Evolutionary conservation across 2,113 vertebrate genomes (phyloP).

Genomic region (Pelvicachromis taeniatus): DNA sequence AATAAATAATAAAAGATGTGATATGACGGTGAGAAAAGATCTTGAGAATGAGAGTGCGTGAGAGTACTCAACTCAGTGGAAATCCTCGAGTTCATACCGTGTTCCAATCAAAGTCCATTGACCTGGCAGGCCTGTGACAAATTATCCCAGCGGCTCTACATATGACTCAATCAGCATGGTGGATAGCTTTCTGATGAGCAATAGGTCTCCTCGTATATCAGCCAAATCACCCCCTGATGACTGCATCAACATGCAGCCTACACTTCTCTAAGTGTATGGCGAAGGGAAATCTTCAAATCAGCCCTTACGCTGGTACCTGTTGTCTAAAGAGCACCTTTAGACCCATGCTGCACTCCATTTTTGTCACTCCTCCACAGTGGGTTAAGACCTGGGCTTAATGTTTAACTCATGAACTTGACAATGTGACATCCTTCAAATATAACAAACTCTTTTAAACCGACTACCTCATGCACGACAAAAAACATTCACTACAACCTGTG

Average conservation of each 20-base stretch:
- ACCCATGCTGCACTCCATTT: not conserved
- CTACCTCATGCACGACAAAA: not conserved
- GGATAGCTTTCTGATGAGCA: conserved; percentile 62
- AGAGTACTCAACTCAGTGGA: conserved; percentile 44
- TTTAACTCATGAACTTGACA: not conserved
- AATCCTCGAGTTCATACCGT: conserved; percentile 50
- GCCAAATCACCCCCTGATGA: conserved; percentile 55
- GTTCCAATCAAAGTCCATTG: conserved; percentile 66
- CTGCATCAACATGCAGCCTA: conserved; percentile 45
- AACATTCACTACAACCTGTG: not conserved
- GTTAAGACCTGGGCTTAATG: not conserved
- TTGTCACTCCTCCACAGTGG: not conserved
- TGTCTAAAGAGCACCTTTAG: conserved; percentile 35
- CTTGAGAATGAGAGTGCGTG: conserved; percentile 14
- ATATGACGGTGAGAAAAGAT: not conserved
- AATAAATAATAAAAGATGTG: not conserved
- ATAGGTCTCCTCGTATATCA: conserved; percentile 53
- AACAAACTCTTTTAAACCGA: not conserved
- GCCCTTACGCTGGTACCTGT: conserved; percentile 21
- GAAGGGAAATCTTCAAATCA: conserved; percentile 44
- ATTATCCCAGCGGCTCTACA: conserved; percentile 66
- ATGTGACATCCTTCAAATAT: not conserved
- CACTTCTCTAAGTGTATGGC: conserved; percentile 17
- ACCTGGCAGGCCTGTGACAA: conserved; percentile 65
- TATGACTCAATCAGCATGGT: conserved; percentile 65